Evolutionary conservation across 2,797 vertebrate species (phyloP).

Genomic region (Thaleichthys pacificus): DNA sequence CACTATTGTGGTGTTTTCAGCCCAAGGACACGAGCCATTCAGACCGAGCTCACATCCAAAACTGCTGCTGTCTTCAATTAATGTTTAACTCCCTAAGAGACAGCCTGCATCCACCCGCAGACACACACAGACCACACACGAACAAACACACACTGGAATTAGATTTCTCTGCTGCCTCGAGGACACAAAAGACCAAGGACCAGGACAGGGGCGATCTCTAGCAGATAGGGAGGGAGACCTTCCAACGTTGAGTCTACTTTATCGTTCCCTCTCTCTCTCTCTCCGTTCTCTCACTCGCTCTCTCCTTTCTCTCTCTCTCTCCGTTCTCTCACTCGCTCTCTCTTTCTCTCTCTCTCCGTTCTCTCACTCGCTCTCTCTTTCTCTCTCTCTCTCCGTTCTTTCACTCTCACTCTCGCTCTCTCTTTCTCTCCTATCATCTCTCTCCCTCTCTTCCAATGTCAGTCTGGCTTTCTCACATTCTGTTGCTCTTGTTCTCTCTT

Average conservation of each 20-base stretch:
- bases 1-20: conserved; percentile 59
- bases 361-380: too few species aligned
- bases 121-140: background rate
- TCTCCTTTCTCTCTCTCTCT: background rate
- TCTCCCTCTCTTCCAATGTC: too few species aligned
- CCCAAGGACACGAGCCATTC: conserved; percentile 72
- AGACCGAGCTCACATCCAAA: conserved; percentile 67
- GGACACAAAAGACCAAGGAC: conserved; percentile 48
- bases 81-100: conserved; percentile 76
- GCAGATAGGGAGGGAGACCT: conserved; percentile 42
- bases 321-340: background rate
- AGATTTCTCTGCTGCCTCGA: conserved; percentile 54
- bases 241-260: conserved; percentile 33
- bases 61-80: conserved; percentile 71
- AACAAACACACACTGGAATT: conserved; percentile 58
- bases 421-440: too few species aligned
- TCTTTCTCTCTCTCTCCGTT: background rate
- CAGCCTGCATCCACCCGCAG: conserved; percentile 52
- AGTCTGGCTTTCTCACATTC: too few species aligned
- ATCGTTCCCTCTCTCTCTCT: conserved; percentile 27
- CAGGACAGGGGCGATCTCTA: conserved; percentile 41
- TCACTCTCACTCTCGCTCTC: too few species aligned
- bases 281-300: conserved; percentile 4
- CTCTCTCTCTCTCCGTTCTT: too few species aligned
- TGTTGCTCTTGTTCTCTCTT: too few species aligned